Evolutionary conservation across 2,888 invertebrate genomes (phyloP).

Genomic region (Lasioglossum pauxillum): DNA sequence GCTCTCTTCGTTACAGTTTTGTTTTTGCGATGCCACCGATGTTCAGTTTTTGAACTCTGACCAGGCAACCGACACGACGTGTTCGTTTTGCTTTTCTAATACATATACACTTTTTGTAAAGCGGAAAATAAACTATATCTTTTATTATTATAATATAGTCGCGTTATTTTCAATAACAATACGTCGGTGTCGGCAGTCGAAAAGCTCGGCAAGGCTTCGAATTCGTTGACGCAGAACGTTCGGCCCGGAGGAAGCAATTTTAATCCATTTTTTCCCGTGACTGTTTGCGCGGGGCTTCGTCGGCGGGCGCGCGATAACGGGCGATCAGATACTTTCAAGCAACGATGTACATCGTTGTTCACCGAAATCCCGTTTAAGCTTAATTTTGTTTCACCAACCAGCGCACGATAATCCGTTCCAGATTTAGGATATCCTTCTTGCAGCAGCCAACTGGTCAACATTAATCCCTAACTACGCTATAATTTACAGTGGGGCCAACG

Average conservation of each 20-base stretch:
- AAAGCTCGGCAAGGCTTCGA: background rate
- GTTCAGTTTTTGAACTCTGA: no score
- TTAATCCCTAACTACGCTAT: slow-evolving; percentile 36
- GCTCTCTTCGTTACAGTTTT: no score
- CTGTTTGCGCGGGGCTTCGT: background rate
- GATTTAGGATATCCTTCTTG: background rate
- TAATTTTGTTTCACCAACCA: slow-evolving; percentile 34
- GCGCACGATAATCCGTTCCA: slow-evolving; percentile 28
- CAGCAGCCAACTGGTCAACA: slow-evolving; percentile 1
- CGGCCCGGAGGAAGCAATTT: background rate
- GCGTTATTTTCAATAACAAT: no score
- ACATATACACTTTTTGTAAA: no score
- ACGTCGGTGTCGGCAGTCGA: background rate
- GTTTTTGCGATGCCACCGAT: no score
- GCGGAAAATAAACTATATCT: no score
- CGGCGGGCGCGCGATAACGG: background rate
- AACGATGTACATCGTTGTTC: background rate
- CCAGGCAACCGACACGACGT: no score
- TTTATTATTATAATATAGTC: no score
- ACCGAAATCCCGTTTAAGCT: slow-evolving; percentile 2
- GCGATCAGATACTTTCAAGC: slow-evolving; percentile 9
- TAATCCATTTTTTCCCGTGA: background rate
- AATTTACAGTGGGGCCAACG: slow-evolving; percentile 18
- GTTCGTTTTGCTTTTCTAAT: no score
- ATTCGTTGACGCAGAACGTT: background rate